Percentiles rank a stretch among this genome's conserved stretches.
Evolutionary conservation across 2,888 invertebrate species (phyloP).

Genomic region (Lasiommata megera): DNA sequence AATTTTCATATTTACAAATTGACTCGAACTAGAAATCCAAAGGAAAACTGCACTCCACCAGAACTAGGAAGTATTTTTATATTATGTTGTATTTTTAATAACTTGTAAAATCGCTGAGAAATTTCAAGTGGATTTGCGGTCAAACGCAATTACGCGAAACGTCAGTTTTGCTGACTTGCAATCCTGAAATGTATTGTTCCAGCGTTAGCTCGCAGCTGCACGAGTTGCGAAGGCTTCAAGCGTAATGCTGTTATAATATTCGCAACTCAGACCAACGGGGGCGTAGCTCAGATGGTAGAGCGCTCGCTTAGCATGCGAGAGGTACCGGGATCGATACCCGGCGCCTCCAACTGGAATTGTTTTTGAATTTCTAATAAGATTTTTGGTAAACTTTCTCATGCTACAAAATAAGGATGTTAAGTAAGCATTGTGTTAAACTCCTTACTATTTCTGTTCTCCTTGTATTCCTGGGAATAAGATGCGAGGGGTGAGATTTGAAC

Average conservation of each 20-base stretch:
- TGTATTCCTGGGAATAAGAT: background rate
- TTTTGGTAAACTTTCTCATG: background rate
- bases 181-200: conserved; percentile 1
- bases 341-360: conserved; percentile 62
- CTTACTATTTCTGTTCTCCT: background rate
- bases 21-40: too few species aligned
- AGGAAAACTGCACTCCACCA: too few species aligned
- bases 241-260: conserved; percentile 12
- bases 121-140: background rate
- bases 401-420: too few species aligned
- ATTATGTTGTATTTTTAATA: too few species aligned
- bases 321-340: conserved; percentile 82
- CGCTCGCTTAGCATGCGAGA: conserved; percentile 82
- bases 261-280: conserved; percentile 44
- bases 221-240: background rate
- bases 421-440: too few species aligned
- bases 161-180: background rate
- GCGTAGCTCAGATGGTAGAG: conserved; percentile 82
- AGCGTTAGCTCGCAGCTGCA: background rate
- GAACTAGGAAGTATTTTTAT: too few species aligned
- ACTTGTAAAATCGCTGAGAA: too few species aligned
- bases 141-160: background rate
- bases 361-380: background rate
- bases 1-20: too few species aligned
- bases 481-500: background rate